Evolutionary conservation across 2,888 invertebrate species (phyloP).

Genomic region (Empis livida): DNA sequence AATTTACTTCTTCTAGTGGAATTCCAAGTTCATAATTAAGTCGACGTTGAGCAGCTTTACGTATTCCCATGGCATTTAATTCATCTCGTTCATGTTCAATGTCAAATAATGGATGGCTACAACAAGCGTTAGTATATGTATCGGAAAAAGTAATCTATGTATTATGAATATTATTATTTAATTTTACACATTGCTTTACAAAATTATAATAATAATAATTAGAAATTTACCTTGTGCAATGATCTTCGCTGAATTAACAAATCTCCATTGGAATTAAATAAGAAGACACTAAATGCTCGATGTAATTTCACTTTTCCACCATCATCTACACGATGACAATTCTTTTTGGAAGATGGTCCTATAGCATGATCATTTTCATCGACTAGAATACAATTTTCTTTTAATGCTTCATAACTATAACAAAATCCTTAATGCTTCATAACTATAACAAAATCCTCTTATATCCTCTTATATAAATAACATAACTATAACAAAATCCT

Average conservation of each 20-base stretch:
- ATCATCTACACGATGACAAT: slow-evolving; percentile 66
- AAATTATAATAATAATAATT: no score
- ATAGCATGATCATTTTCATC: slow-evolving; percentile 71
- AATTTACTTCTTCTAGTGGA: slow-evolving; percentile 34
- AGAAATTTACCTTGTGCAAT: slow-evolving; percentile 68
- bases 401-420: slow-evolving; percentile 51
- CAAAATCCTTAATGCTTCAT: no score
- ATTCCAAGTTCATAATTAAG: slow-evolving; percentile 86
- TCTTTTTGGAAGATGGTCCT: slow-evolving; percentile 73
- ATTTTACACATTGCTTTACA: no score
- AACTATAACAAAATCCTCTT: no score
- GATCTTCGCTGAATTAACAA: slow-evolving; percentile 84
- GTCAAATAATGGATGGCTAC: slow-evolving; percentile 86
- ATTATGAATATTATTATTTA: slow-evolving; percentile 3
- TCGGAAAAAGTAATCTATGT: slow-evolving; percentile 75
- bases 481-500: no score
- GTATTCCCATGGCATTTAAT: slow-evolving; percentile 56
- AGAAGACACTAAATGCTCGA: slow-evolving; percentile 93
- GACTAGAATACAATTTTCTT: slow-evolving; percentile 78
- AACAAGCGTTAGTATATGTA: slow-evolving; percentile 90
- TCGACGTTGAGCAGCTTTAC: slow-evolving; percentile 73
- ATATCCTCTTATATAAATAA: no score
- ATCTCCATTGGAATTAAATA: slow-evolving; percentile 79
- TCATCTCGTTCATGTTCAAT: slow-evolving; percentile 59
- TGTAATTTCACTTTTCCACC: slow-evolving; percentile 68